Base-by-base conservation (phyloP, 2,888 invertebrate species). In the Spatulosminthurus flaviceps region DNA sequence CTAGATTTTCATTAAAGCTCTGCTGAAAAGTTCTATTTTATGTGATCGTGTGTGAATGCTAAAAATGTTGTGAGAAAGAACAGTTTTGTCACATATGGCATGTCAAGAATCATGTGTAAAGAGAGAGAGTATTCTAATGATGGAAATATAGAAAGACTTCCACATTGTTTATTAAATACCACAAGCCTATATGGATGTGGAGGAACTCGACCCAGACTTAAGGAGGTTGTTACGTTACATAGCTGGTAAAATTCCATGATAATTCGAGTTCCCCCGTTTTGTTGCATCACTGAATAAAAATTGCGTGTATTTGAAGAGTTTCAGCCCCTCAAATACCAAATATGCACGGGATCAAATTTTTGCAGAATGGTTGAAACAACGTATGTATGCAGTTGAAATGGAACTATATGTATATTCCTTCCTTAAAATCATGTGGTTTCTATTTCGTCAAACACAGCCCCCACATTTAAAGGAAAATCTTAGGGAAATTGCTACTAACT, bases 161-260 rank as follows among this genome's bases (percentile, higher is more conserved):
- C 51, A 51, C 51, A 51, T 51, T 51, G 51, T 51, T 51, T 51
- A 51, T 51, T 11, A 51, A 51, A 51, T 51, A 19, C 16, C 16
- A 51, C 51, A 51, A n/a, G 51, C 16, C 51, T 13, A 2, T 19
- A 13, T 51, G n/a, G 7, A 5, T 51, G 5, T 51, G 51, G 7
- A 11, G 16, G 51, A 51, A 26, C 22, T 24, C 22, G 24, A 22
- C 64, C 64, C 64, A 64, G 64, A 64, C 64, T 4, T 16, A 19
- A 2, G 11, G 64, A 64, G 64, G 64, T 24, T 19, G 24, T 64
- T 64, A 60, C 60, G 9, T 13, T 16, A 64, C 24, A 64, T 22
- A 21, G 60, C 16, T 64, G 21, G 64, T 64, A 24, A 64, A 64
- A 64, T 51, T 51, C 51, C 51, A 51, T 64, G 64, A 64, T 64